Conservation (phyloP, 1,140 invertebrate genomes). For the Papilio dardanus region DNA sequence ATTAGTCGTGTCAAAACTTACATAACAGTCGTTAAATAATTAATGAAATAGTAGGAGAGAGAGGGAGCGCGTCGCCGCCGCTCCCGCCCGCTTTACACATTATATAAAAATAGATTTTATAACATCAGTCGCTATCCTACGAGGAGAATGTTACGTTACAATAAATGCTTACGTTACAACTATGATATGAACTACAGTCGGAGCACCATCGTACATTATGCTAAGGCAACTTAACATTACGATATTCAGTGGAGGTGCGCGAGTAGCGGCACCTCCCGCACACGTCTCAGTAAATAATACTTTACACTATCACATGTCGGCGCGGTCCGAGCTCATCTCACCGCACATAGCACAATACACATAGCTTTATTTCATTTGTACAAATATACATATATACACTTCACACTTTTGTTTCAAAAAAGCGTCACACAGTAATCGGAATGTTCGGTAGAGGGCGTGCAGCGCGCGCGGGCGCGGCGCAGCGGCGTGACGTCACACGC, state of each 20-base stretch:
- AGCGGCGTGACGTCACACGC: conserved; percentile 69
- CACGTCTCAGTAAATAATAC: conserved; percentile 26
- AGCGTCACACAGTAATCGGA: conserved; percentile 31
- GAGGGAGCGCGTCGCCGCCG: no score
- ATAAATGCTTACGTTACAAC: conserved; percentile 71
- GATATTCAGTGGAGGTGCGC: conserved; percentile 12
- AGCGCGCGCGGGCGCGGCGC: conserved; percentile 43
- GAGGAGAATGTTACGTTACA: conserved; percentile 66
- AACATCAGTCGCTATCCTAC: conserved; percentile 61
- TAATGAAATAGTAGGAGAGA: conserved; percentile 53
- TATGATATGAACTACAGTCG: conserved; percentile 77
- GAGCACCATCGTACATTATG: conserved; percentile 68
- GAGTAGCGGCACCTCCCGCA: no score
- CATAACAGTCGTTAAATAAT: conserved; percentile 65
- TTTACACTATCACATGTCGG: conserved; percentile 33
- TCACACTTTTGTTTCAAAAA: conserved; percentile 14
- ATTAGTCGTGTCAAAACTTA: conserved; percentile 72
- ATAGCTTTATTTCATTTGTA: neutral
- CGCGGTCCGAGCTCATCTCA: neutral
- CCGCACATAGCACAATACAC: neutral
- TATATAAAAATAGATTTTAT: conserved; percentile 73
- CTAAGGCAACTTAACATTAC: conserved; percentile 36
- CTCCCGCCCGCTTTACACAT: conserved; percentile 50
- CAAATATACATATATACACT: neutral
- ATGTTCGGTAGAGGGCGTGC: conserved; percentile 17